These are phyloP conservation scores for Plagiodera versicolora DNA, from an alignment of 2,888 invertebrate species.

Conservation along the genomic window DNA sequence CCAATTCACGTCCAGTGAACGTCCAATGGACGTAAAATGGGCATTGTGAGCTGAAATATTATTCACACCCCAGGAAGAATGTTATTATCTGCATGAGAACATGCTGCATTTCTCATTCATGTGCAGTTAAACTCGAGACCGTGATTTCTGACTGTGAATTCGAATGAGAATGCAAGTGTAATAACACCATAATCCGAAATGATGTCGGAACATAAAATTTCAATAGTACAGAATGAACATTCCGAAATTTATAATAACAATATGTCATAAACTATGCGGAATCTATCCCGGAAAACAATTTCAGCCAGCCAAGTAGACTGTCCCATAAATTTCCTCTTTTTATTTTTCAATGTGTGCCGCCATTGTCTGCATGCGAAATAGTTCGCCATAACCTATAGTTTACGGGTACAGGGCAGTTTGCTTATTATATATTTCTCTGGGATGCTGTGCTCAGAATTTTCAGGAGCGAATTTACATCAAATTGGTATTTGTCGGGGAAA, in stretches of 20 bases:
- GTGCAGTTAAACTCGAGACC: not conserved
- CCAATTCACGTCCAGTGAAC: too few species aligned
- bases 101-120: not conserved
- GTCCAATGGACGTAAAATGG: too few species aligned
- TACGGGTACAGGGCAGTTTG: slow-evolving; percentile 16
- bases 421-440: slow-evolving; percentile 13
- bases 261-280: slow-evolving; percentile 32
- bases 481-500: not conserved
- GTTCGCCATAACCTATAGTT: slow-evolving; percentile 25
- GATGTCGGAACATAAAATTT: slow-evolving; percentile 27
- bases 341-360: slow-evolving; percentile 39
- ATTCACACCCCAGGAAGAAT: not conserved
- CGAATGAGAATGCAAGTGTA: not conserved
- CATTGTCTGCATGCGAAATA: slow-evolving; percentile 34
- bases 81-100: not conserved
- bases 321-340: slow-evolving; percentile 36
- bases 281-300: slow-evolving; percentile 25
- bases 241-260: slow-evolving; percentile 35
- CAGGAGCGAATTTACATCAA: not conserved
- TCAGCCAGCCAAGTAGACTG: slow-evolving; percentile 20
- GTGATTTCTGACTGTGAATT: not conserved
- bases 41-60: too few species aligned
- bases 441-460: slow-evolving; percentile 9
- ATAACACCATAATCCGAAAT: slow-evolving; percentile 17
- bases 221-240: slow-evolving; percentile 34